These are phyloP conservation scores for Aquatica leii DNA, from an alignment of 2,888 invertebrate genomes.

Conservation along the genomic window DNA sequence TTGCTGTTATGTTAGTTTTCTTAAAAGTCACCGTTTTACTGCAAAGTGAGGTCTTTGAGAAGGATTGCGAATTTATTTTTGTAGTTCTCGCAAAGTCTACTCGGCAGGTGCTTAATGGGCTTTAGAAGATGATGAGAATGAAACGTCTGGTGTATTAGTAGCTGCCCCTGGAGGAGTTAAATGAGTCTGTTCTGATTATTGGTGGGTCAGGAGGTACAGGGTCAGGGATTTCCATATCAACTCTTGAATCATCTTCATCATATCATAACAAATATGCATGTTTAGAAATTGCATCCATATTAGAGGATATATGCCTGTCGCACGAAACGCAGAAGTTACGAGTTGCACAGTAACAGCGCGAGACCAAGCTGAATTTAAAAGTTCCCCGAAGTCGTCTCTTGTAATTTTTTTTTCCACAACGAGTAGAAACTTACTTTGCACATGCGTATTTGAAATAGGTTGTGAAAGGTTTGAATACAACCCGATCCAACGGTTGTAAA, in stretches of 20 bases:
- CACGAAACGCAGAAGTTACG: not conserved
- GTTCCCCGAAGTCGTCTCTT: constrained; percentile 7
- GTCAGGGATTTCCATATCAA: constrained; percentile 1
- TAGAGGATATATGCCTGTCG: not conserved
- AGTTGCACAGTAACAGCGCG: not conserved
- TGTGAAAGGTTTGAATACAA: constrained; percentile 6
- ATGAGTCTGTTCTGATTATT: not conserved
- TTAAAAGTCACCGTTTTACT: too few relatives aligned
- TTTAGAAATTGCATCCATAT: constrained; percentile 11
- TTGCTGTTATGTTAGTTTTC: too few relatives aligned
- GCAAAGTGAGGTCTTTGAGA: too few relatives aligned
- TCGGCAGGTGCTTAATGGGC: not conserved
- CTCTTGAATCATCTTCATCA: not conserved
- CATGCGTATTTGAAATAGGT: too few relatives aligned
- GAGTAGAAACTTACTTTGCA: not conserved
- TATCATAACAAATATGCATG: too few relatives aligned
- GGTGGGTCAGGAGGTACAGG: not conserved
- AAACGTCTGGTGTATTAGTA: not conserved
- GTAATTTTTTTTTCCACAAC: constrained; percentile 8
- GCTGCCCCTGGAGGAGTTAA: too few relatives aligned
- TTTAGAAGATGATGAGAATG: constrained; percentile 3
- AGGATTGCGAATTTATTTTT: not conserved
- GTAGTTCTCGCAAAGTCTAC: not conserved
- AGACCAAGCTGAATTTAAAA: constrained; percentile 9
- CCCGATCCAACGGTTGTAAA: too few relatives aligned